Conservation (phyloP, 2,113 vertebrate genomes). For the Aplodontia rufa region DNA sequence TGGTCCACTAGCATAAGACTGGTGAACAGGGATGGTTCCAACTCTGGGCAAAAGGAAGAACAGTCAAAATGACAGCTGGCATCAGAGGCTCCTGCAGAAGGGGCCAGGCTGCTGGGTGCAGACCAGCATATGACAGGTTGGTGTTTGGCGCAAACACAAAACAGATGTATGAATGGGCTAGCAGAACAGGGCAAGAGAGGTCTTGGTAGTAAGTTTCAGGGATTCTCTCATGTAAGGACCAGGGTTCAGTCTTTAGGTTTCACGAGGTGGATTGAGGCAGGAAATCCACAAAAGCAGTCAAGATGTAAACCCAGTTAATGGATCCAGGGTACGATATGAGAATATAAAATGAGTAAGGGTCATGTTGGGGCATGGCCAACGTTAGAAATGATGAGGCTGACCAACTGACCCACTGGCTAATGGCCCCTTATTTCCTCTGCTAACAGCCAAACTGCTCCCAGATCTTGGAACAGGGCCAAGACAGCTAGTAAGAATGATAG, state of each 20-base stretch:
- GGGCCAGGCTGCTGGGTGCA: background rate
- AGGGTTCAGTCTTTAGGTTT: background rate
- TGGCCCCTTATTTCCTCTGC: conserved; percentile 23
- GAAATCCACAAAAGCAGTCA: background rate
- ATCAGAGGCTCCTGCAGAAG: background rate
- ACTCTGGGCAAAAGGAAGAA: conserved; percentile 9
- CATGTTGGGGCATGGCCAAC: background rate
- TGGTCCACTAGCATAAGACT: background rate
- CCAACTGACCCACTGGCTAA: conserved; percentile 25
- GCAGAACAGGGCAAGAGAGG: background rate
- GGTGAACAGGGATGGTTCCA: background rate
- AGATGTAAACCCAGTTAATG: conserved; percentile 23
- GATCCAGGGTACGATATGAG: background rate
- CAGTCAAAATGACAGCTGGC: background rate
- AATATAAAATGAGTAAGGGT: conserved; percentile 35
- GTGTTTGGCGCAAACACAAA: background rate
- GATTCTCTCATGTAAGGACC: background rate
- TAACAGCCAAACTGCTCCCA: background rate
- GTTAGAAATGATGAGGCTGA: conserved; percentile 40
- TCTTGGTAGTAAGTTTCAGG: background rate
- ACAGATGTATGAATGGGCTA: background rate
- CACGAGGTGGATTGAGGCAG: background rate
- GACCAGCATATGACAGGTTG: background rate
- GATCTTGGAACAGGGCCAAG: background rate
- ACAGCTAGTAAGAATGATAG: background rate